phyloP scores from a whole-genome alignment of 2,888 invertebrate genomes.

The Caenorhabditis drosophilae region DNA sequence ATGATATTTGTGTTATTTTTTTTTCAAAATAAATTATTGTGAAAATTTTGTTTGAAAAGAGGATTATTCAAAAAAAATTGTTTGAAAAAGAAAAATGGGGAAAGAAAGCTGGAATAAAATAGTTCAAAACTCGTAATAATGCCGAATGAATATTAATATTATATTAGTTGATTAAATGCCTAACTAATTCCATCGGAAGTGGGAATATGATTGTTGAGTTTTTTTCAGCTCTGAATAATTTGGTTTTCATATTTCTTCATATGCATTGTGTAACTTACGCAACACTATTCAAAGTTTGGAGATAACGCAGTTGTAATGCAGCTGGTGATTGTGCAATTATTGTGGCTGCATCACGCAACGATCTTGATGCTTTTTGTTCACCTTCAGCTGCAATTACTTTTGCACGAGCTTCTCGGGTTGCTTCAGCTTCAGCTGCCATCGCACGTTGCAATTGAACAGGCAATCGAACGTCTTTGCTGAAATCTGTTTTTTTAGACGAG shows the following conservation, averaged over 20 bases:
- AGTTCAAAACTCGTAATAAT: conserved; percentile 2
- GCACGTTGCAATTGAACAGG: conserved; percentile 90
- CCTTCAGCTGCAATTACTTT: conserved; percentile 87
- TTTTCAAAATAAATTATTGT: too few species aligned
- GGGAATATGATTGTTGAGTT: conserved; percentile 78
- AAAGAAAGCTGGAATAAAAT: conserved; percentile 5
- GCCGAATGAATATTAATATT: not conserved
- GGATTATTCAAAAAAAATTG: not conserved
- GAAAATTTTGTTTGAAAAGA: conserved; percentile 1
- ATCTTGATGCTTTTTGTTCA: conserved; percentile 82
- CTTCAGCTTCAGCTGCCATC: conserved; percentile 95
- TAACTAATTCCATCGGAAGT: conserved; percentile 81
- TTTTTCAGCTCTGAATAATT: conserved; percentile 64
- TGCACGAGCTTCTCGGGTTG: conserved; percentile 81
- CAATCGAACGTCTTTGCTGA: conserved; percentile 79
- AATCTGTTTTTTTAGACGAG: conserved; percentile 1
- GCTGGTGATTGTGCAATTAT: conserved; percentile 85
- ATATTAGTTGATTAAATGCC: conserved; percentile 71
- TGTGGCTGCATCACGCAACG: conserved; percentile 93
- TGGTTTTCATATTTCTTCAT: too few species aligned
- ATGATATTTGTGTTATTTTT: too few species aligned
- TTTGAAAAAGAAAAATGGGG: not conserved
- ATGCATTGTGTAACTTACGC: conserved; percentile 46
- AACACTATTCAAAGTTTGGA: conserved; percentile 83
- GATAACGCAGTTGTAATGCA: conserved; percentile 88